Evolutionary conservation across 2,888 invertebrate species (phyloP).

Genomic region (Lottia gigantea): DNA sequence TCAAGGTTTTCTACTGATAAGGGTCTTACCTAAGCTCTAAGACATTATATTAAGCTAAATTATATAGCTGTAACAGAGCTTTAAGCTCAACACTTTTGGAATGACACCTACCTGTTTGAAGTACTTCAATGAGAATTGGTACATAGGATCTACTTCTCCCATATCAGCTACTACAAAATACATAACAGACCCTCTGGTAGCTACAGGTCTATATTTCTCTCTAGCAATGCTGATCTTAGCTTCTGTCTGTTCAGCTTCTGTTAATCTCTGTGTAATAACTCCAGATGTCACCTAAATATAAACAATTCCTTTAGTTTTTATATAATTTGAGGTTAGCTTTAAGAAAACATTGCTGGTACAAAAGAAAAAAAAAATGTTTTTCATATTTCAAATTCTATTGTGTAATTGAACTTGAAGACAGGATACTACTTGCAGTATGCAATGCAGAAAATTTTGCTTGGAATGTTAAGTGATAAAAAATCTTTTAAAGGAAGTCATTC

Average conservation of each 20-base stretch:
- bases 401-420: too few species aligned
- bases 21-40: too few species aligned
- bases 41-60: too few species aligned
- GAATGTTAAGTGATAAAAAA: too few species aligned
- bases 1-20: too few species aligned
- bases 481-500: neutral
- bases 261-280: constrained; percentile 65
- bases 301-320: constrained; percentile 1
- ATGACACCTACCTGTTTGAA: constrained; percentile 66
- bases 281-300: constrained; percentile 66
- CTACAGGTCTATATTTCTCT: constrained; percentile 68
- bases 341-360: too few species aligned
- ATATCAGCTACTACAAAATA: constrained; percentile 69
- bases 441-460: too few species aligned
- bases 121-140: constrained; percentile 70
- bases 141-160: constrained; percentile 69
- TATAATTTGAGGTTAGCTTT: neutral
- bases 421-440: too few species aligned
- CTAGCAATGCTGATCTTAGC: constrained; percentile 66
- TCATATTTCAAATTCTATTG: neutral
- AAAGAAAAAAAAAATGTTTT: too few species aligned
- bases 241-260: constrained; percentile 68
- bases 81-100: neutral
- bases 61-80: too few species aligned
- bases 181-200: constrained; percentile 68